These are phyloP conservation scores for Enteromius unitaeniatus DNA, from an alignment of 2,797 vertebrate species.

Conservation along the genomic window DNA sequence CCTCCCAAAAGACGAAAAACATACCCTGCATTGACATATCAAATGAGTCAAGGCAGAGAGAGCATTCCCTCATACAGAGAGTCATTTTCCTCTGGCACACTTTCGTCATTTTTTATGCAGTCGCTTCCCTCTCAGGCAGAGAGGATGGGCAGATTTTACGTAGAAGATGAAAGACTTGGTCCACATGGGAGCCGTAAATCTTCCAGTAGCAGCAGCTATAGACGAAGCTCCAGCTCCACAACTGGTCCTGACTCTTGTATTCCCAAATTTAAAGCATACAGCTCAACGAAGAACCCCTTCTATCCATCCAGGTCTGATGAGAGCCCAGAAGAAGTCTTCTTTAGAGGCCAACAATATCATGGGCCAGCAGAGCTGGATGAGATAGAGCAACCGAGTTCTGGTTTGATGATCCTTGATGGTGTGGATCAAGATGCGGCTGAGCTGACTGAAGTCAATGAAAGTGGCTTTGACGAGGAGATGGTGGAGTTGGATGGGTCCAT, in stretches of 20 bases:
- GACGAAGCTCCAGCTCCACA: conserved; percentile 57
- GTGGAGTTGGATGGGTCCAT: conserved; percentile 59
- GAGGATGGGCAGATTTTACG: conserved; percentile 58
- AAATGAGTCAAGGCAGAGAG: conserved; percentile 57
- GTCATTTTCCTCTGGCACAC: conserved; percentile 72
- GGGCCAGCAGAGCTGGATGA: conserved; percentile 43
- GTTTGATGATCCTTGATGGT: conserved; percentile 27
- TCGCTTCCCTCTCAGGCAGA: conserved; percentile 66
- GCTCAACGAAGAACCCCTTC: conserved; percentile 57
- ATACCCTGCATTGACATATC: conserved; percentile 72
- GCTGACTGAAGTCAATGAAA: conserved; percentile 68
- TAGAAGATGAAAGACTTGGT: conserved; percentile 53
- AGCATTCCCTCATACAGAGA: conserved; percentile 66
- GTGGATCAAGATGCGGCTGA: conserved; percentile 55
- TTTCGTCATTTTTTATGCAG: conserved; percentile 75
- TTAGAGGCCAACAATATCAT: conserved; percentile 54
- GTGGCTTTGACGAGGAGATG: conserved; percentile 72
- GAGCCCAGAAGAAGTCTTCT: conserved; percentile 61
- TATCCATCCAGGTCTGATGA: conserved; percentile 66
- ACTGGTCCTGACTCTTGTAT: conserved; percentile 56
- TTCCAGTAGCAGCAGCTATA: conserved; percentile 59
- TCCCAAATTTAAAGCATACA: conserved; percentile 58
- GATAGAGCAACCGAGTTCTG: conserved; percentile 12
- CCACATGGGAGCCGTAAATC: conserved; percentile 60
- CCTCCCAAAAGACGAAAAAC: conserved; percentile 77